phyloP scores from a whole-genome alignment of 2,797 vertebrate species.

The Bovichtus diacanthus region DNA sequence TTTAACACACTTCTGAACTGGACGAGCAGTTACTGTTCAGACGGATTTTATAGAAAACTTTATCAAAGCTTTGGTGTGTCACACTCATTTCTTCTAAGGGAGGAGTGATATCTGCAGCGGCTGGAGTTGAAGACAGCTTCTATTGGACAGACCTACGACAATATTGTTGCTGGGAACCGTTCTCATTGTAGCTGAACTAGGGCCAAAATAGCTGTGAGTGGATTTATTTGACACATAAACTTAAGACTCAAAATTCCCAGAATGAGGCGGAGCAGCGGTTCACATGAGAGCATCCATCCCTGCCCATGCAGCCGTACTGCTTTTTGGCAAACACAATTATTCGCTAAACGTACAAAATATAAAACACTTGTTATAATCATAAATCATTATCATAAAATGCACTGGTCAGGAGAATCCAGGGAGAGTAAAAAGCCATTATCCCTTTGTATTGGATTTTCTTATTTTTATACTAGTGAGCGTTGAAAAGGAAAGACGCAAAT shows the following conservation, averaged over 20 bases:
- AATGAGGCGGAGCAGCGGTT: conserved; percentile 15
- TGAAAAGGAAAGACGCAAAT: background rate
- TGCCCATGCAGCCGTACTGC: conserved; percentile 13
- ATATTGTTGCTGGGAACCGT: background rate
- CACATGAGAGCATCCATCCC: background rate
- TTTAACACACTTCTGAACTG: background rate
- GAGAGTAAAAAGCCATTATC: conserved; percentile 33
- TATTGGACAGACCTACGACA: background rate
- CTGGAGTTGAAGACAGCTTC: background rate
- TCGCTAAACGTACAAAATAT: conserved; percentile 40
- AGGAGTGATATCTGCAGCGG: conserved; percentile 1
- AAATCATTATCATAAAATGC: conserved; percentile 39
- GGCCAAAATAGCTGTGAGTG: conserved; percentile 6
- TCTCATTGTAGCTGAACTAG: background rate
- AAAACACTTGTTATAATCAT: conserved; percentile 19
- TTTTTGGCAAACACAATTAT: conserved; percentile 44
- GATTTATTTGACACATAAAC: conserved; percentile 29
- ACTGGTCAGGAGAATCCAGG: conserved; percentile 32
- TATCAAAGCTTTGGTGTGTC: conserved; percentile 25
- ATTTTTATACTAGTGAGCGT: conserved; percentile 11
- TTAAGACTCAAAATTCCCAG: background rate
- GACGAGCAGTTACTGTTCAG: background rate
- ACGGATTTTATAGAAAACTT: conserved; percentile 15
- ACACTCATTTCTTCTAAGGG: background rate
- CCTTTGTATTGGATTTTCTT: conserved; percentile 5